Conservation (phyloP, 2,797 vertebrate genomes). For the Vultur gryphus region DNA sequence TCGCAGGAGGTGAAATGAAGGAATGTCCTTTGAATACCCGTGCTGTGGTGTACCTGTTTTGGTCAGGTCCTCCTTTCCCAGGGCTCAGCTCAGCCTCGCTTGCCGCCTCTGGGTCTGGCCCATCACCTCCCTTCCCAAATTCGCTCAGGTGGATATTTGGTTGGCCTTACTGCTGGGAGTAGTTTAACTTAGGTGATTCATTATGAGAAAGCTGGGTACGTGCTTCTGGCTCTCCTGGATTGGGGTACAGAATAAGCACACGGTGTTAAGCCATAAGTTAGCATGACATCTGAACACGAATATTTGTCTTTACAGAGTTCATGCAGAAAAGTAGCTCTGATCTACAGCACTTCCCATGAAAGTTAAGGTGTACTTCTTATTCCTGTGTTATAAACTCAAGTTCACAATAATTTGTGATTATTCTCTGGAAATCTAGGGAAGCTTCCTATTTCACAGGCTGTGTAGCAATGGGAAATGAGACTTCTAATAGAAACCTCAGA, state of each 20-base stretch:
- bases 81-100: neutral
- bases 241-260: neutral
- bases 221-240: neutral
- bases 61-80: neutral
- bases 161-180: neutral
- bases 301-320: neutral
- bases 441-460: neutral
- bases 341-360: neutral
- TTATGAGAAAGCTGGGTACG: neutral
- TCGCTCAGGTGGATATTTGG: neutral
- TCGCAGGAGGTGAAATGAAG: neutral
- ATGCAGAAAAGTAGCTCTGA: neutral
- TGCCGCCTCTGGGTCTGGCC: neutral
- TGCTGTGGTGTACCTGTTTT: neutral
- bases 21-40: neutral
- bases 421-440: neutral
- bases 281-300: neutral
- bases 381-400: neutral
- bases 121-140: neutral
- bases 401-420: neutral
- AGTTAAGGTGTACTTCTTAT: neutral
- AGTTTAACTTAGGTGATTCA: neutral
- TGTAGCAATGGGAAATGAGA: neutral
- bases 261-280: accelerated
- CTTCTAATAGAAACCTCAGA: neutral